phyloP scores from a whole-genome alignment of 2,113 vertebrate species.

The Castor canadensis region DNA sequence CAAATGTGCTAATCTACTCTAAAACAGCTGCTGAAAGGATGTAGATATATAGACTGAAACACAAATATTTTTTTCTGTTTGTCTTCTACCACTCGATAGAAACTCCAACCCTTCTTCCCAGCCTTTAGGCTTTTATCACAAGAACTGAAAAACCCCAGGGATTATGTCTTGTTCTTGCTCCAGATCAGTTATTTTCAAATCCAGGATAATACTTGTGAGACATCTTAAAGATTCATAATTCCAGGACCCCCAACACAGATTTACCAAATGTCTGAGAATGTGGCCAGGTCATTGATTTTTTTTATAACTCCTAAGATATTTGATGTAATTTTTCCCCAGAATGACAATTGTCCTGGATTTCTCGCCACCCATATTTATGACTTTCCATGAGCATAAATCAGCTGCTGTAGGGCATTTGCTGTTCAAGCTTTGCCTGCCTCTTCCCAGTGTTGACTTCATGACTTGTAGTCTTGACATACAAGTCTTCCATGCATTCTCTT shows the following conservation, averaged over 20 bases:
- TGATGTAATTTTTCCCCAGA: background rate
- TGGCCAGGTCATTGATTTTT: background rate
- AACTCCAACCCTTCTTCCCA: background rate
- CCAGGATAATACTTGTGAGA: background rate
- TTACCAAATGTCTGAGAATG: background rate
- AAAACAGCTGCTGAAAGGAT: background rate
- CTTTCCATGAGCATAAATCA: background rate
- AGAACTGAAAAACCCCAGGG: background rate
- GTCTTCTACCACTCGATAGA: background rate
- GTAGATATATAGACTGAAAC: background rate
- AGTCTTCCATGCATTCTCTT: background rate
- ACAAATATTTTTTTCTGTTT: background rate
- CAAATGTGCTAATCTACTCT: background rate
- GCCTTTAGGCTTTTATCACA: background rate
- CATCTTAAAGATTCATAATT: background rate
- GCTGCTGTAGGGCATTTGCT: too few relatives aligned
- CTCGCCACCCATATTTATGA: background rate
- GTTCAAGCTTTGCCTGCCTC: background rate
- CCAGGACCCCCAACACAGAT: accelerated
- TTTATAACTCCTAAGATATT: background rate
- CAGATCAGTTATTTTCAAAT: background rate
- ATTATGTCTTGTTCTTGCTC: background rate
- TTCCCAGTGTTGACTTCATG: too few relatives aligned
- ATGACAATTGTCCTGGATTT: background rate
- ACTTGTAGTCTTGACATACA: background rate